Base-by-base conservation (phyloP, 2,797 vertebrate species). In the Gobionotothen gibberifrons region DNA sequence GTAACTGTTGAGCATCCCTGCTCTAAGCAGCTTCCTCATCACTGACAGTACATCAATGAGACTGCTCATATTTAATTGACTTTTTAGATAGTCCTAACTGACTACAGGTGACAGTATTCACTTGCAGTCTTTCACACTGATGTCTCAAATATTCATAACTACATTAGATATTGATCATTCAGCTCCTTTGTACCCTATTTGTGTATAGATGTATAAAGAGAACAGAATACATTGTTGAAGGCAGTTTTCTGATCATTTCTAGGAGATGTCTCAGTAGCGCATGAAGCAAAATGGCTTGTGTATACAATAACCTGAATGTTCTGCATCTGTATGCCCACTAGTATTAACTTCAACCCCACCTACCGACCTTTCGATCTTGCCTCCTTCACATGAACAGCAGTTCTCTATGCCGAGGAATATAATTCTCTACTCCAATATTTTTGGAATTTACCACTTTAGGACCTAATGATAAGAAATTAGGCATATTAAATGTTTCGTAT, bases 101-200 rank as follows among this genome's bases (percentile, higher is more conserved):
- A 40, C 36, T 60, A 5, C 55, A 59, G 49, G 22, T 67, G 53
- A 73, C 65, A 36, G 16, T 14, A 29, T 69, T 59, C 21, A 74
- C 47, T 16, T 26, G 11, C 11, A 16, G 19, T 51, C 67, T 59
- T 69, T 74, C 52, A 56, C 42, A 22, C 15, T 1, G 17, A 42
- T 74, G 39, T 63, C 42, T 61, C 47, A 71, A 55, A 69, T 69
- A 58, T 59, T 66, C 32, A 42, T 39, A 64, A 46, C 15, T 17
- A 29, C 39, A 56, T 22, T 56, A 63, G 52, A 43, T 77, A 72
- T 67, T 60, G 71, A 75, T 70, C 69, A 19, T 51, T 70, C 16
- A 64, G 58, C 43, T 54, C 47, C 44, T 65, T 19, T 55, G 42
- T 48, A 26, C 1, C 26, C 4, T n/a, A n/a, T n/a, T n/a, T n/a